These are phyloP conservation scores for Chydorus sphaericus DNA, from an alignment of 2,888 invertebrate genomes.

Conservation along the genomic window DNA sequence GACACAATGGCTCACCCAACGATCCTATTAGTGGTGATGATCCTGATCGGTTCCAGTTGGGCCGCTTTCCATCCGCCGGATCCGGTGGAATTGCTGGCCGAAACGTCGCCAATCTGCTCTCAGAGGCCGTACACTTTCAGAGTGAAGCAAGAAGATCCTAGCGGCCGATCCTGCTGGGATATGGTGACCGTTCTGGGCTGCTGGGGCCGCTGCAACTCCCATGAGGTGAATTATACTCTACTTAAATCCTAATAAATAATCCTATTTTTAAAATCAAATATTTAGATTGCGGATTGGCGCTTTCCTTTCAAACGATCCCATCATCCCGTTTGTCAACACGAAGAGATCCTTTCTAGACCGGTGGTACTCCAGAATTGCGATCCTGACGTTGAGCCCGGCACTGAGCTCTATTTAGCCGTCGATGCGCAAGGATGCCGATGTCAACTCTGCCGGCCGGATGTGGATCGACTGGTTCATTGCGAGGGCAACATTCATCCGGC, in stretches of 20 bases:
- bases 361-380: constrained; percentile 58
- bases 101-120: constrained; percentile 47
- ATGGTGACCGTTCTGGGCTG: constrained; percentile 57
- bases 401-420: constrained; percentile 40
- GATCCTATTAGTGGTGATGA: neutral
- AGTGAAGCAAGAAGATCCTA: constrained; percentile 39
- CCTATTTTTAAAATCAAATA: neutral
- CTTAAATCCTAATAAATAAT: neutral
- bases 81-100: constrained; percentile 27
- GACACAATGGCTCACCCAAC: too few species aligned
- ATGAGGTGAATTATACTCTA: constrained; percentile 43
- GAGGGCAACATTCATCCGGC: too few species aligned
- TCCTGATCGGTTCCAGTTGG: neutral
- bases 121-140: constrained; percentile 46
- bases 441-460: constrained; percentile 47
- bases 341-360: constrained; percentile 45
- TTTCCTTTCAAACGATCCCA: constrained; percentile 73
- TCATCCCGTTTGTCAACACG: constrained; percentile 74
- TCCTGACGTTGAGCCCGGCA: constrained; percentile 49
- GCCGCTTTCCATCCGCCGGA: neutral
- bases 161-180: constrained; percentile 58
- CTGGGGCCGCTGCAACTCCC: constrained; percentile 69
- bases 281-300: constrained; percentile 67
- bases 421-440: constrained; percentile 67
- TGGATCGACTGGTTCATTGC: too few species aligned